Conservation (phyloP, 2,888 invertebrate species). For the Acanthopleura granulata region DNA sequence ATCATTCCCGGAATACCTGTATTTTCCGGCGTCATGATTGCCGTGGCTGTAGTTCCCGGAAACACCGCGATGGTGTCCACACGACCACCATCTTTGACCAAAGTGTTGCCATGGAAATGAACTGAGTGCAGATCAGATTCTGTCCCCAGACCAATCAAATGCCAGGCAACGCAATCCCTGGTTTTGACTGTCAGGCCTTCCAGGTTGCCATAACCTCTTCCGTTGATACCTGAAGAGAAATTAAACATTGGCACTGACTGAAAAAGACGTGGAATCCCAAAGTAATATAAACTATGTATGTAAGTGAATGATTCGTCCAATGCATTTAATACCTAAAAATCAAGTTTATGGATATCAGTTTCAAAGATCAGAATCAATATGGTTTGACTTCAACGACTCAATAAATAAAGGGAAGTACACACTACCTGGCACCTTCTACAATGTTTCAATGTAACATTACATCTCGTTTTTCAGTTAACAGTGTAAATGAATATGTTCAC, state of each 20-base stretch:
- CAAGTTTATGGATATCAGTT: not conserved
- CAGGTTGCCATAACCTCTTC: constrained; percentile 26
- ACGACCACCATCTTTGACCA: not conserved
- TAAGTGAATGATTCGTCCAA: too few species aligned
- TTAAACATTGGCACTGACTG: not conserved
- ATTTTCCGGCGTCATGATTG: constrained; percentile 34
- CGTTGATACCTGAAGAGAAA: constrained; percentile 26
- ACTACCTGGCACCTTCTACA: too few species aligned
- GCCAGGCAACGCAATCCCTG: constrained; percentile 27
- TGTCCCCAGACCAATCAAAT: constrained; percentile 31
- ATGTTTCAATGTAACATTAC: too few species aligned
- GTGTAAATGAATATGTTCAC: too few species aligned
- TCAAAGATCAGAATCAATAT: too few species aligned
- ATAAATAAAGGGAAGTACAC: too few species aligned
- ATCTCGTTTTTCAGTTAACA: too few species aligned
- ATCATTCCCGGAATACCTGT: constrained; percentile 24
- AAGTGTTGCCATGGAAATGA: constrained; percentile 29
- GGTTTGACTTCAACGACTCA: too few species aligned
- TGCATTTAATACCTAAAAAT: not conserved
- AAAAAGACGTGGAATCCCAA: too few species aligned
- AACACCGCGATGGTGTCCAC: constrained; percentile 19
- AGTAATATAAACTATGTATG: too few species aligned
- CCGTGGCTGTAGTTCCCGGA: constrained; percentile 16
- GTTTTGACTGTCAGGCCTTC: constrained; percentile 22
- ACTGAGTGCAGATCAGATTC: constrained; percentile 33